Conservation (phyloP, 1,140 invertebrate genomes). For the Sogatella furcifera region DNA sequence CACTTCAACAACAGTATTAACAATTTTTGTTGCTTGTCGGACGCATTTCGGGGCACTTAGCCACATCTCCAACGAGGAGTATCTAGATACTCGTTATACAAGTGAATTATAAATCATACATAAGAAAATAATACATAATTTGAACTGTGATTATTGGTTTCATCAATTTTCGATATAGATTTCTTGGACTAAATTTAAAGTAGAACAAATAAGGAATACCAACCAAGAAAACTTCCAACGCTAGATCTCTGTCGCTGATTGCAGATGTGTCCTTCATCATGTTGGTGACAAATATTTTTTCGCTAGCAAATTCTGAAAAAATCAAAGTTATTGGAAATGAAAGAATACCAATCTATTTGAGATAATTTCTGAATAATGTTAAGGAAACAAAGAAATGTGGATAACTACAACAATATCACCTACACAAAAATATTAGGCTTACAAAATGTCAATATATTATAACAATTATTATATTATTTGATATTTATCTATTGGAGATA, state of each 20-base stretch:
- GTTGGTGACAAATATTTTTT: conserved; percentile 39
- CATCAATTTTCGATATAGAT: conserved; percentile 5
- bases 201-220: conserved; percentile 28
- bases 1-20: too few relatives aligned
- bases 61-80: too few relatives aligned
- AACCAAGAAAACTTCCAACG: conserved; percentile 68
- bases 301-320: conserved; percentile 16
- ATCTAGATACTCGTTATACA: too few relatives aligned
- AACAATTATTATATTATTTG: too few relatives aligned
- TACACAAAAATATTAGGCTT: too few relatives aligned
- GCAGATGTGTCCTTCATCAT: conserved; percentile 56
- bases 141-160: background rate
- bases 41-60: too few relatives aligned
- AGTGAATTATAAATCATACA: too few relatives aligned
- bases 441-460: too few relatives aligned
- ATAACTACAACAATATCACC: too few relatives aligned
- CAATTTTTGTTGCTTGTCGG: too few relatives aligned
- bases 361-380: conserved; percentile 5
- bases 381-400: background rate
- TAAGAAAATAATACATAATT: too few relatives aligned
- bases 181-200: conserved; percentile 13
- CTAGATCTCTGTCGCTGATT: conserved; percentile 56
- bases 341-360: background rate
- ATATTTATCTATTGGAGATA: too few relatives aligned
- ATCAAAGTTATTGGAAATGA: conserved; percentile 13